A percentile compares a stretch with the other conserved stretches of the same genome.
These are phyloP conservation scores for Spea hammondii DNA, from an alignment of 2,797 vertebrate genomes.

Conservation along the genomic window DNA sequence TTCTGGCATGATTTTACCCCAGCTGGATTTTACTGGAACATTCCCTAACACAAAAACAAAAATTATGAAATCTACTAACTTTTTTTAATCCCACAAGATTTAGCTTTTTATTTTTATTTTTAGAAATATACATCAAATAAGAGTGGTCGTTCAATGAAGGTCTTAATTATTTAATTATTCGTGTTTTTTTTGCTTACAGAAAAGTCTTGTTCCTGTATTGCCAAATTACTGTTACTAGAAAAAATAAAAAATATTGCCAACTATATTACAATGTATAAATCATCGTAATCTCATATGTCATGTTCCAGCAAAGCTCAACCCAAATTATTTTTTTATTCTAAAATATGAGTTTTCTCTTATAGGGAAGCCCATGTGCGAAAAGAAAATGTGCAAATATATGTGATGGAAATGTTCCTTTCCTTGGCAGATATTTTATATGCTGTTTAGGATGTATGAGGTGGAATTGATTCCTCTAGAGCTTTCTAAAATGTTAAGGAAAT, in stretches of 20 bases:
- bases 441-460: too few relatives aligned
- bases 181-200: neutral
- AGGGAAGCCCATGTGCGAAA: too few relatives aligned
- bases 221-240: neutral
- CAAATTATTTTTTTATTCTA: too few relatives aligned
- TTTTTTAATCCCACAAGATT: constrained; percentile 17
- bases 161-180: constrained; percentile 2
- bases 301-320: neutral
- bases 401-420: too few relatives aligned
- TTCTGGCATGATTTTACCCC: constrained; percentile 26
- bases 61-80: constrained; percentile 15
- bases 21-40: constrained; percentile 35
- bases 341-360: too few relatives aligned
- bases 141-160: constrained; percentile 3
- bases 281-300: neutral
- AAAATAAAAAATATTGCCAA: constrained; percentile 1
- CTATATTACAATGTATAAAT: constrained; percentile 18
- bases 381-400: too few relatives aligned
- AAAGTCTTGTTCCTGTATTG: neutral
- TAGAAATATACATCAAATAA: constrained; percentile 18
- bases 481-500: too few relatives aligned
- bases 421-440: too few relatives aligned
- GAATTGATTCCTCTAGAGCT: too few relatives aligned
- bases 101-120: constrained; percentile 14
- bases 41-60: constrained; percentile 36